phyloP scores from a whole-genome alignment of 2,888 invertebrate genomes.

The Cetonia aurata region DNA sequence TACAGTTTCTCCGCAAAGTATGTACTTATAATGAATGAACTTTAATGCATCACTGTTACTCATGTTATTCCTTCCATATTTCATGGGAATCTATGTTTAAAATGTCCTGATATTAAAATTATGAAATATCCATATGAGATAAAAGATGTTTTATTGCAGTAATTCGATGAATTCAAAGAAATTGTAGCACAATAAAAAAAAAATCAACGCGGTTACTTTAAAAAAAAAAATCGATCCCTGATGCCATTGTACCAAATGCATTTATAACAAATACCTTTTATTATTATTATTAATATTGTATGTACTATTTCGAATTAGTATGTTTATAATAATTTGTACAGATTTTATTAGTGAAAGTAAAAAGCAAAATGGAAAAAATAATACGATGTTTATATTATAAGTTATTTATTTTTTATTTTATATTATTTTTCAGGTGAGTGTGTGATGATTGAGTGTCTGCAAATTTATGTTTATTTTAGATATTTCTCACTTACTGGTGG shows the following conservation, averaged over 20 bases:
- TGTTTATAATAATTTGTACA: constrained; percentile 52
- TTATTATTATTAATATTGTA: constrained; percentile 42
- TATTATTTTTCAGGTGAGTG: constrained; percentile 47
- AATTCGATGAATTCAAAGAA: constrained; percentile 29
- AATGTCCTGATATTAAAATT: too few species aligned
- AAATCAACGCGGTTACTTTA: constrained; percentile 13
- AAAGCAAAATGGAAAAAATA: constrained; percentile 37
- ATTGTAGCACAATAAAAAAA: neutral
- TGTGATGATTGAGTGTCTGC: constrained; percentile 39
- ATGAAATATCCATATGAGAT: too few species aligned
- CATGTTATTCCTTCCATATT: too few species aligned
- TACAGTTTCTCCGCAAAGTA: too few species aligned
- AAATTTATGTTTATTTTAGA: neutral
- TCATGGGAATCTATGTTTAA: too few species aligned
- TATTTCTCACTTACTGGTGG: constrained; percentile 17
- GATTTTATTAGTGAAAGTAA: constrained; percentile 49
- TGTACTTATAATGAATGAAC: too few species aligned
- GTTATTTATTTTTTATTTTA: constrained; percentile 54
- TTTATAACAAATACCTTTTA: constrained; percentile 45
- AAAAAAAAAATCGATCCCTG: constrained; percentile 38
- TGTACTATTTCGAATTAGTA: constrained; percentile 44
- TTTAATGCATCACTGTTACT: too few species aligned
- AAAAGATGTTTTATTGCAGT: neutral
- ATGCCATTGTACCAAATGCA: constrained; percentile 58
- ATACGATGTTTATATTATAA: constrained; percentile 55